Evolutionary conservation across 2,113 vertebrate species (phyloP).

Genomic region (Reinhardtius hippoglossoides): DNA sequence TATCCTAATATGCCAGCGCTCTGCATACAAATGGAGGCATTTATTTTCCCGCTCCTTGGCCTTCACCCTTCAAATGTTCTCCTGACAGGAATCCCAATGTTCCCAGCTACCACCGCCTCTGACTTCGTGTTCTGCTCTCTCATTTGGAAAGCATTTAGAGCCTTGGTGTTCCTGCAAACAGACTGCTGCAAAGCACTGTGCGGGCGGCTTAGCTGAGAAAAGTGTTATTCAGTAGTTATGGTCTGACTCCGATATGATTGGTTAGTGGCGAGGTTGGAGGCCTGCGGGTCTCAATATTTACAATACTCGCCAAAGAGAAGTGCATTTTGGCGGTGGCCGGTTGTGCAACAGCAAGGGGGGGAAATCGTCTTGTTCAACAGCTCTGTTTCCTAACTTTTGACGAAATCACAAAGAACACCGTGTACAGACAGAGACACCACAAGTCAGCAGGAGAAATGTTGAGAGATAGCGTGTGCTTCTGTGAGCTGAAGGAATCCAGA

Average conservation of each 20-base stretch:
- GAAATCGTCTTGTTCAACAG: constrained; percentile 56
- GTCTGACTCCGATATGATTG: constrained; percentile 48
- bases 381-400: constrained; percentile 56
- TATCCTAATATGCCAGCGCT: constrained; percentile 77
- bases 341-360: constrained; percentile 61
- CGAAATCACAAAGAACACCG: constrained; percentile 55
- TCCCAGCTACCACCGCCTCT: constrained; percentile 50
- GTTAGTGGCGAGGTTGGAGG: constrained; percentile 48
- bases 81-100: constrained; percentile 82
- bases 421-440: constrained; percentile 31
- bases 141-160: constrained; percentile 68
- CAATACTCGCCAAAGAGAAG: constrained; percentile 56
- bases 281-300: constrained; percentile 54
- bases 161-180: constrained; percentile 58
- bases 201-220: constrained; percentile 31
- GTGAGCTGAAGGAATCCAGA: constrained; percentile 43
- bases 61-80: constrained; percentile 75
- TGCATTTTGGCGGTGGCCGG: constrained; percentile 12
- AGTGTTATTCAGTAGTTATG: constrained; percentile 34
- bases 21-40: constrained; percentile 86
- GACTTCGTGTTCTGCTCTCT: constrained; percentile 66
- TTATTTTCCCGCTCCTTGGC: constrained; percentile 77
- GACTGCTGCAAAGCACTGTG: constrained; percentile 27
- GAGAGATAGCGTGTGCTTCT: constrained; percentile 33
- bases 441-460: constrained; percentile 24